A percentile compares a stretch with the other conserved stretches of the same genome.
phyloP scores from a whole-genome alignment of 1,140 invertebrate genomes.

The Nilaparvata lugens region DNA sequence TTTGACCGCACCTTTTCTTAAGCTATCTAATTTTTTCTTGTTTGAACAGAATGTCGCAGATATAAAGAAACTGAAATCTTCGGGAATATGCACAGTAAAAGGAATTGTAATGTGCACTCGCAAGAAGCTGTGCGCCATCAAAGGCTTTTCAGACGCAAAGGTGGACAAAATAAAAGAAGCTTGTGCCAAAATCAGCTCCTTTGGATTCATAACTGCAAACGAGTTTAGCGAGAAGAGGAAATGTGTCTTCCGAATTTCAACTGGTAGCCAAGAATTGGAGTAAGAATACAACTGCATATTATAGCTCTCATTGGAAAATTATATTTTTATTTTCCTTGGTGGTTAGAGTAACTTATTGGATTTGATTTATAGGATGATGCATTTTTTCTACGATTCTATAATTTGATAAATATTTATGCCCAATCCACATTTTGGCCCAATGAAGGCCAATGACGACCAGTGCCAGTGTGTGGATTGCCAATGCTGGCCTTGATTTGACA shows the following conservation, averaged over 20 bases:
- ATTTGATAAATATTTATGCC: too few species aligned
- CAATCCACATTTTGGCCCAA: too few species aligned
- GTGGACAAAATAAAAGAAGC: slow-evolving; percentile 79
- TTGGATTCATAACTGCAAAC: slow-evolving; percentile 62
- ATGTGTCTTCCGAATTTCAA: slow-evolving; percentile 60
- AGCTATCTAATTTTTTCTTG: background rate
- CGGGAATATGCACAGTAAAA: slow-evolving; percentile 71
- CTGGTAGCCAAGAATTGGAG: slow-evolving; percentile 64
- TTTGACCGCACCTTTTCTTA: too few species aligned
- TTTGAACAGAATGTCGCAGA: slow-evolving; percentile 37
- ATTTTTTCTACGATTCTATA: too few species aligned
- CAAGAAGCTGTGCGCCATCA: slow-evolving; percentile 61
- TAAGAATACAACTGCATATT: too few species aligned
- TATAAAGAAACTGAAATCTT: slow-evolving; percentile 66
- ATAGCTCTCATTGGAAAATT: too few species aligned
- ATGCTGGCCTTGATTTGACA: too few species aligned
- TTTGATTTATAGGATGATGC: too few species aligned
- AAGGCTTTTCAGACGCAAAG: slow-evolving; percentile 71
- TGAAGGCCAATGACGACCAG: too few species aligned
- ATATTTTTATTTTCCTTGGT: too few species aligned
- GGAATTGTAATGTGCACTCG: slow-evolving; percentile 72
- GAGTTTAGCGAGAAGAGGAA: slow-evolving; percentile 63
- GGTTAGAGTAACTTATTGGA: too few species aligned
- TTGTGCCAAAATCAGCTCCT: slow-evolving; percentile 44
- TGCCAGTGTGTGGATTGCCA: too few species aligned